Evolutionary conservation across 2,888 invertebrate species (phyloP).

Genomic region (Lasioglossum malachurum): DNA sequence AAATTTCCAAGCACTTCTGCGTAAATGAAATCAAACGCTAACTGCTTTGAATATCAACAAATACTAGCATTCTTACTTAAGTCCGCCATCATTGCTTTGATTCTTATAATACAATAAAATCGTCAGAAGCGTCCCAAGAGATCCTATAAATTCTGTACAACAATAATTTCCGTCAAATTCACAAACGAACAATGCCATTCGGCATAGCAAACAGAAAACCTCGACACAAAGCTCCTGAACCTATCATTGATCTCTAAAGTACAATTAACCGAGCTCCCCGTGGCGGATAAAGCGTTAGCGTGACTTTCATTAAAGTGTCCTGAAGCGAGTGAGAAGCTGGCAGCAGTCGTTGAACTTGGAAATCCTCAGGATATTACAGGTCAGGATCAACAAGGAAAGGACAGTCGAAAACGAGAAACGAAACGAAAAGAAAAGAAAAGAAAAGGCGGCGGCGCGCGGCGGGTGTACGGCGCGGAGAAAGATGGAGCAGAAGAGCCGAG

Average conservation of each 20-base stretch:
- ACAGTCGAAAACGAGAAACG: slow-evolving; percentile 13
- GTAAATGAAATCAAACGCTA: not conserved
- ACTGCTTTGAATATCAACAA: not conserved
- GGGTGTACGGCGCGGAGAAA: not conserved
- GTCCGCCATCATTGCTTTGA: no score
- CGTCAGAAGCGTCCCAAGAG: no score
- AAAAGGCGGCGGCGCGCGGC: not conserved
- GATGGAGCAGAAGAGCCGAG: slow-evolving; percentile 23
- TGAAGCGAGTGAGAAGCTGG: not conserved
- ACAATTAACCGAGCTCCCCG: not conserved
- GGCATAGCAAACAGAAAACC: not conserved
- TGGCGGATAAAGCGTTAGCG: not conserved
- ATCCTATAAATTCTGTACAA: no score
- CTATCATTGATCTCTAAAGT: not conserved
- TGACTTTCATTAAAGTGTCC: slow-evolving; percentile 7
- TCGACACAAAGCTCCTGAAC: not conserved
- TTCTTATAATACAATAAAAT: no score
- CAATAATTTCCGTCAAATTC: no score
- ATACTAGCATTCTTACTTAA: no score
- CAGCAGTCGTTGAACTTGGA: slow-evolving; percentile 22
- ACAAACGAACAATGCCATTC: no score
- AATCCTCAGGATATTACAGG: slow-evolving; percentile 41
- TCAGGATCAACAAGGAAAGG: not conserved
- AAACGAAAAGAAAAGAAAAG: not conserved
- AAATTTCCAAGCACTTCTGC: not conserved